Evolutionary conservation across 2,113 vertebrate genomes (phyloP).

Genomic region (Tamias sibiricus): DNA sequence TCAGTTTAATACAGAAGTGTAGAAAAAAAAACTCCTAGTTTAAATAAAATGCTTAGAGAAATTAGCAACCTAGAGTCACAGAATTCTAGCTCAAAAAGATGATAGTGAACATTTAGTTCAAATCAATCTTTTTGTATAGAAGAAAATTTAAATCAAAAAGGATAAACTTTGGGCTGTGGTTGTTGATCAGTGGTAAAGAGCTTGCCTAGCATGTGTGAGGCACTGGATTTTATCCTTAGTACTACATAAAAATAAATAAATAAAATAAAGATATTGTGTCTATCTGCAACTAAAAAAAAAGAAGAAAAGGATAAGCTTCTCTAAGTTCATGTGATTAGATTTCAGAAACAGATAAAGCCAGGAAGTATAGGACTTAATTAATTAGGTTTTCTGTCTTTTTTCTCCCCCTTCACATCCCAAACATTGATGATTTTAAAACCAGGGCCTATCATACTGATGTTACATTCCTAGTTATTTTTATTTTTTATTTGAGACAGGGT

Average conservation of each 20-base stretch:
- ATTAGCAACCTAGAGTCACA: background rate
- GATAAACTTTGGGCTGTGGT: background rate
- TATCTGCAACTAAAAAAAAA: too few species aligned
- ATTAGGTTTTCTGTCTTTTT: background rate
- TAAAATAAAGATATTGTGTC: too few species aligned
- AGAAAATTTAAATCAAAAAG: constrained; percentile 9
- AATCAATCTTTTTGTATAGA: background rate
- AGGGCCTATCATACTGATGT: too few species aligned
- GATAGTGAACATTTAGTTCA: background rate
- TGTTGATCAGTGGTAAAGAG: too few species aligned
- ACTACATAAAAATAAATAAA: too few species aligned
- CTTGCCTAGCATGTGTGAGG: too few species aligned
- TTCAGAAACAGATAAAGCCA: background rate
- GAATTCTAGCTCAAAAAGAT: background rate
- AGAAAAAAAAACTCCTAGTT: background rate
- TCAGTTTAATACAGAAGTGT: background rate
- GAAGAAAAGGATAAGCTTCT: background rate
- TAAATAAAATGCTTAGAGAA: background rate
- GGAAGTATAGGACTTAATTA: background rate
- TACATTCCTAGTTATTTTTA: too few species aligned
- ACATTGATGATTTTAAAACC: too few species aligned
- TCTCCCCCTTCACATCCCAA: background rate
- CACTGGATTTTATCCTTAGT: too few species aligned
- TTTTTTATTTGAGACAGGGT: too few species aligned
- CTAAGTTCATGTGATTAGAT: background rate